Percentiles rank a stretch among this genome's conserved stretches.
phyloP scores from a whole-genome alignment of 2,888 invertebrate species.

The Bellardia bayeri region DNA sequence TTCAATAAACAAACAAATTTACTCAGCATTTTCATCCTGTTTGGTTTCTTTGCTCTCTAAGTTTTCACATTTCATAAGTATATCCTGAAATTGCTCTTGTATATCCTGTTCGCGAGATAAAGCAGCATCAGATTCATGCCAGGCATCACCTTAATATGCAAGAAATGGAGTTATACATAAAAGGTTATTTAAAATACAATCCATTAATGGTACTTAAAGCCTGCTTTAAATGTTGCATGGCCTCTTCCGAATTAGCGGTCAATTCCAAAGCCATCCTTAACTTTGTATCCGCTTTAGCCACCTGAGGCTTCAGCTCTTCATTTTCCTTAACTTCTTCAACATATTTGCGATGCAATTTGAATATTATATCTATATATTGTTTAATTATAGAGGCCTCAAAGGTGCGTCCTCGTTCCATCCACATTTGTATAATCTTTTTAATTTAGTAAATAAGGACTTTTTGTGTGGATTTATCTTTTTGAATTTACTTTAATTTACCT shows the following conservation, averaged over 20 bases:
- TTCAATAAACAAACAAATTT: not conserved
- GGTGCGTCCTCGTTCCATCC: constrained; percentile 75
- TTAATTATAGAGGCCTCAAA: constrained; percentile 79
- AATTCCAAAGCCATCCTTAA: constrained; percentile 78
- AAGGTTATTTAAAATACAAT: not conserved
- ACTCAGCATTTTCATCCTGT: constrained; percentile 79
- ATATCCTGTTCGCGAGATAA: constrained; percentile 79
- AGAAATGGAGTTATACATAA: not conserved
- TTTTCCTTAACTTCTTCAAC: constrained; percentile 74
- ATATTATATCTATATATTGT: constrained; percentile 78
- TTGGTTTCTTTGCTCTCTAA: constrained; percentile 76
- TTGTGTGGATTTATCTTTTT: no score
- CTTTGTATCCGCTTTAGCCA: constrained; percentile 78
- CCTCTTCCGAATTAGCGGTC: constrained; percentile 77
- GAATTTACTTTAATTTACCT: constrained; percentile 37
- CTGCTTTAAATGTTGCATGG: constrained; percentile 77
- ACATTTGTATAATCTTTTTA: constrained; percentile 76
- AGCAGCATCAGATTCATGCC: constrained; percentile 80
- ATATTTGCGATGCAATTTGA: constrained; percentile 78
- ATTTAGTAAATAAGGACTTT: no score
- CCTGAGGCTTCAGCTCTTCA: constrained; percentile 73
- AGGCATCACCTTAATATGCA: constrained; percentile 77
- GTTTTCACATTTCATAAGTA: constrained; percentile 78
- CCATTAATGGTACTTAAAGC: constrained; percentile 75
- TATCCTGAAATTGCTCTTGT: constrained; percentile 79